Percentiles rank a stretch among this genome's conserved stretches.
These are phyloP conservation scores for Anguilla pacifica DNA, from an alignment of 2,797 vertebrate genomes.

Conservation along the genomic window DNA sequence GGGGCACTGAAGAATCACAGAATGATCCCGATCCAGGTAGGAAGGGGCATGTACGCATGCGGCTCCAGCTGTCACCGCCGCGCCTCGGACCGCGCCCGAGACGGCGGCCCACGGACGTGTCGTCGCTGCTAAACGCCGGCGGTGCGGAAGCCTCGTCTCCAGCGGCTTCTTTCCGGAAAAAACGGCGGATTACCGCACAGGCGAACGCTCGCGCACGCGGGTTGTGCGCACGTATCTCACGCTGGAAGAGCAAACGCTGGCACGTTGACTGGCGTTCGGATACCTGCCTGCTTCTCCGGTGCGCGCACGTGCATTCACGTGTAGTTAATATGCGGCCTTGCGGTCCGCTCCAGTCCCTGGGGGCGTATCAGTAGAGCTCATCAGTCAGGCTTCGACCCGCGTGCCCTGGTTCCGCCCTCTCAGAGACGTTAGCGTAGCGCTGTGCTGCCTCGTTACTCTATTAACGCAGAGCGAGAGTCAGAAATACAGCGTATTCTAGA, in stretches of 20 bases:
- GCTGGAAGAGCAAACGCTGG: not conserved
- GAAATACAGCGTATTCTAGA: not conserved
- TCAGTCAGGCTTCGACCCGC: not conserved
- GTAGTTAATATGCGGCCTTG: not conserved
- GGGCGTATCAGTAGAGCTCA: not conserved
- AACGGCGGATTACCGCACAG: not conserved
- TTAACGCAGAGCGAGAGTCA: not conserved
- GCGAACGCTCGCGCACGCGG: not conserved
- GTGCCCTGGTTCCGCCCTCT: not conserved
- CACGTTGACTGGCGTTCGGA: not conserved
- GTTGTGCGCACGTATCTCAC: not conserved
- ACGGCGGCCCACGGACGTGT: not conserved
- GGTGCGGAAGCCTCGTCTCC: not conserved
- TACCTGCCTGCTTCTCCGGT: not conserved
- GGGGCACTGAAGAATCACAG: conserved; percentile 86
- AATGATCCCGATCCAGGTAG: conserved; percentile 76
- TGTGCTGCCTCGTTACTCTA: not conserved
- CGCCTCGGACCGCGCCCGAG: not conserved
- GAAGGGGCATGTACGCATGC: conserved; percentile 3
- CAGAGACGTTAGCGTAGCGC: not conserved
- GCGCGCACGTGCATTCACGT: not conserved
- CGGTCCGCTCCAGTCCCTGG: not conserved
- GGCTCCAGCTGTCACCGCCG: conserved; percentile 13
- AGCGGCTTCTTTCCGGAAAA: not conserved
- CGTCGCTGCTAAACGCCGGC: not conserved